A percentile compares a stretch with the other conserved stretches of the same genome.
Evolutionary conservation across 2,113 vertebrate genomes (phyloP).

Genomic region (Suncus etruscus): DNA sequence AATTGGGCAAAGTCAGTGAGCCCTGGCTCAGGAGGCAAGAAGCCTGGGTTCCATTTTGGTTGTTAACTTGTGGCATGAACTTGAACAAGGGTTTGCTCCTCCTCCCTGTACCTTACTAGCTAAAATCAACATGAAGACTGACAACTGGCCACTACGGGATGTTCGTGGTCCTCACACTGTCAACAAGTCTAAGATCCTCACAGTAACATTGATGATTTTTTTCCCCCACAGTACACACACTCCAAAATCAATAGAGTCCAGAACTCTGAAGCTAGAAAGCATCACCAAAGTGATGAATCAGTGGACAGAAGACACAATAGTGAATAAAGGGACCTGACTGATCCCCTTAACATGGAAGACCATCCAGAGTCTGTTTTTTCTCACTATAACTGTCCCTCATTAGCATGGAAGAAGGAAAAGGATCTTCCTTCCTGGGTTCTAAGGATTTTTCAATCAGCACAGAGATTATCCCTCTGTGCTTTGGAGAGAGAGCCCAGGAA

Average conservation of each 20-base stretch:
- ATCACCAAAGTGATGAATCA: neutral
- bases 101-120: too few relatives aligned
- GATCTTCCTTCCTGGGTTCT: too few relatives aligned
- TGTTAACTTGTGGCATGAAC: neutral
- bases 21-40: neutral
- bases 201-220: neutral
- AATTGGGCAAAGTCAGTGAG: conserved; percentile 56
- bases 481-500: neutral
- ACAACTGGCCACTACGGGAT: neutral
- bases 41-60: neutral
- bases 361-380: neutral
- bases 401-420: neutral
- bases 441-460: too few relatives aligned
- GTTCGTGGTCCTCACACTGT: neutral
- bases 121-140: too few relatives aligned
- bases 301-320: fast-evolving
- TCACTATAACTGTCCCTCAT: neutral
- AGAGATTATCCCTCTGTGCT: neutral
- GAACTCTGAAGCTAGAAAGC: neutral
- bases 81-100: conserved; percentile 26
- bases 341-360: neutral
- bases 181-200: neutral
- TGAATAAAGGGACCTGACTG: neutral
- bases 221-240: neutral
- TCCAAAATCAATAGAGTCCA: neutral